These are phyloP conservation scores for Lamellibrachia luymesi DNA, from an alignment of 1,140 invertebrate species.

Conservation along the genomic window DNA sequence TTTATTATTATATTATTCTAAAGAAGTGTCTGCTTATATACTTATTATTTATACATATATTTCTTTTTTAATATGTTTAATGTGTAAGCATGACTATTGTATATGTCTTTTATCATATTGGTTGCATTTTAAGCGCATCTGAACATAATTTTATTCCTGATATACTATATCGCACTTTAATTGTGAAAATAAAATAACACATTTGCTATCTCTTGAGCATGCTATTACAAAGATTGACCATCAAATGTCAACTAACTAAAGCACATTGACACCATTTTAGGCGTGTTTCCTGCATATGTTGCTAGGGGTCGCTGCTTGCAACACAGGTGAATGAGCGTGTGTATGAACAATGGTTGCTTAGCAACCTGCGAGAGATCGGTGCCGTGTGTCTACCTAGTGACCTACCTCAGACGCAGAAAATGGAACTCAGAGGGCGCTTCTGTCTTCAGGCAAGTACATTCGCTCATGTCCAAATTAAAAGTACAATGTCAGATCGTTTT, in stretches of 20 bases:
- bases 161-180: neutral
- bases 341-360: conserved; percentile 64
- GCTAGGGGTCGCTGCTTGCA: conserved; percentile 17
- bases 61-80: too few species aligned
- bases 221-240: neutral
- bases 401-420: conserved; percentile 53
- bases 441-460: conserved; percentile 60
- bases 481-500: too few species aligned
- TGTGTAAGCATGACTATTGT: too few species aligned
- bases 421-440: conserved; percentile 60
- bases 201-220: neutral
- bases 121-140: too few species aligned
- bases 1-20: too few species aligned
- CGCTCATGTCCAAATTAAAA: neutral
- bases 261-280: neutral
- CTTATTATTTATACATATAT: too few species aligned
- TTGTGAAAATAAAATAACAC: neutral
- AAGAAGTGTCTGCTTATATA: too few species aligned
- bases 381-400: conserved; percentile 61
- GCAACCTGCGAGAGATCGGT: conserved; percentile 65
- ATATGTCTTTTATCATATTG: too few species aligned
- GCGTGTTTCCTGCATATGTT: neutral
- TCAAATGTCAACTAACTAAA: neutral
- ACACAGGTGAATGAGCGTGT: conserved; percentile 41
- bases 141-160: too few species aligned